Base-by-base conservation (phyloP, 1,140 invertebrate species). In the Cotesia typhae region DNA sequence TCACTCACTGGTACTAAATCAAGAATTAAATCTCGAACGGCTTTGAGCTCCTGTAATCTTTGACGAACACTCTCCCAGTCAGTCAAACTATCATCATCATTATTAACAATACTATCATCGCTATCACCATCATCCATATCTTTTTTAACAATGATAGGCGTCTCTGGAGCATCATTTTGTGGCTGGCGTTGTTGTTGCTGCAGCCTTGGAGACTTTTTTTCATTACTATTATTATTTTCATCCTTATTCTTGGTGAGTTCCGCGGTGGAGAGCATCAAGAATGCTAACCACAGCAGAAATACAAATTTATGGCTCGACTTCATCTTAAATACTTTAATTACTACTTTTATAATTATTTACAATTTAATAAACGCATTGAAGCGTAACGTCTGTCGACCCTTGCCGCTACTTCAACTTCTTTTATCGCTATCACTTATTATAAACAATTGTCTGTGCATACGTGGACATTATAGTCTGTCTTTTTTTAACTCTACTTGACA, bases 1-100 rank as follows among this genome's bases (percentile, higher is more conserved):
- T 82, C 79, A 1, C 70, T 57, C 0, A 75, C 74, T 52, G 82
- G 80, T 4, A 83, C 75, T 4, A 84, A 66, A 10, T 82, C 83
- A 12, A 81, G n/a, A 36, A 85, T 79, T 0, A 79, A 79, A 1
- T 87, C 79, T 6, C 79, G 72, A 9, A 85, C 61, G 6, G 76
- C 80, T 59, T 78, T 75, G 0, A 86, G 60, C n/a, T 86, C 80
- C 9, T 72, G 78, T 28, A 85, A 14, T 6, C 80, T 79, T 60
- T 85, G 79, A 59, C 28, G 51, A 81, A 81, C 0, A 47, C 9
- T 47, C 41, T 47, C 41, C 75, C 76, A 47, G 65, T 36, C 35
- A 36, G 83, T 80, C 4, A 83, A 60, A n/a, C 82, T 77, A 38
- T 85, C 82, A 12, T 76, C 72, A 14, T 74, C 67, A 38, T 71